phyloP scores from a whole-genome alignment of 2,888 invertebrate species.

The Drosophila mimetica region DNA sequence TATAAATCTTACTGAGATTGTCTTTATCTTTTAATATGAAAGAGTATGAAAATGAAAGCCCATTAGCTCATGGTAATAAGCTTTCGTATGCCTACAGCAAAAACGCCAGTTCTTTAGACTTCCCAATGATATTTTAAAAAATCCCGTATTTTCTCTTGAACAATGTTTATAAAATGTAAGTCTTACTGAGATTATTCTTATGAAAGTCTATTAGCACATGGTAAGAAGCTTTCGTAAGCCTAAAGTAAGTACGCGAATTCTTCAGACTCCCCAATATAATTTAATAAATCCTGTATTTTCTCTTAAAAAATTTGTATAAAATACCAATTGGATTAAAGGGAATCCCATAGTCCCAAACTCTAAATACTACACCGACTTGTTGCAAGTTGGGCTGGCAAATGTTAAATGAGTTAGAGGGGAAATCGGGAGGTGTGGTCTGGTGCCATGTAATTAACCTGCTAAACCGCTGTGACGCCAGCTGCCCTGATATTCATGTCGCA shows the following conservation, averaged over 20 bases:
- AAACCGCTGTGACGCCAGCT: conserved; percentile 71
- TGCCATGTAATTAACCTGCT: conserved; percentile 66
- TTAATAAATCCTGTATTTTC: background rate
- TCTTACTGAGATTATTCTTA: too few species aligned
- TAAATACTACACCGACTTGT: conserved; percentile 2
- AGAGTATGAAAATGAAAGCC: background rate
- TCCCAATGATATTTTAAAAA: too few species aligned
- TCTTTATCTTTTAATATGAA: background rate
- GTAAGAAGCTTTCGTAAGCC: too few species aligned
- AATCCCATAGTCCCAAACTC: conserved; percentile 1
- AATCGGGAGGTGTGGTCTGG: conserved; percentile 38
- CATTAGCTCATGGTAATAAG: too few species aligned
- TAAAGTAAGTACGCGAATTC: too few species aligned
- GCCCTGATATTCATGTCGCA: conserved; percentile 37
- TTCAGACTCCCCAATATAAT: too few species aligned
- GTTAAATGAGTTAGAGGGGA: background rate
- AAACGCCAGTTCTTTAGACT: too few species aligned
- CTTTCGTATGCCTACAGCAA: too few species aligned
- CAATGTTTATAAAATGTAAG: too few species aligned
- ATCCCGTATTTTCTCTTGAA: too few species aligned
- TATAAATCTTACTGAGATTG: background rate
- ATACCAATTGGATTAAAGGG: background rate
- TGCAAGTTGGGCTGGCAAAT: conserved; percentile 6
- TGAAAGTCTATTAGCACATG: too few species aligned
- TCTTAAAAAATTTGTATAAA: background rate